phyloP scores from a whole-genome alignment of 2,888 invertebrate species.

The Drosophila planitibia region DNA sequence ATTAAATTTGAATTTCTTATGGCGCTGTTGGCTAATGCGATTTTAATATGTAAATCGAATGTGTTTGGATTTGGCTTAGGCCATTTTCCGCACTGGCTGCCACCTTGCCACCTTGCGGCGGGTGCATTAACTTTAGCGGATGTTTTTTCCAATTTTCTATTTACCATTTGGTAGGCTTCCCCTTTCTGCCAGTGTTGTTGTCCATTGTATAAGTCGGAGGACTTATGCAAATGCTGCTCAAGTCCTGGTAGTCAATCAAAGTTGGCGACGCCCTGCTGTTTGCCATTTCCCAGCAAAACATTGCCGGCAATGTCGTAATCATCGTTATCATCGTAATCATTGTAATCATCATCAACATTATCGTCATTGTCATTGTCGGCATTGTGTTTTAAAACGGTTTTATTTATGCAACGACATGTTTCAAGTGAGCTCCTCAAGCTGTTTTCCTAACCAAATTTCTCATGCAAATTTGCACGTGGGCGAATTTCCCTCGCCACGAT shows the following conservation, averaged over 20 bases:
- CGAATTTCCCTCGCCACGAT: neutral
- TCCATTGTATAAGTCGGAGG: slow-evolving; percentile 48
- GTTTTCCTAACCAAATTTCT: slow-evolving; percentile 73
- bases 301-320: neutral
- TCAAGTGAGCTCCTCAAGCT: slow-evolving; percentile 65
- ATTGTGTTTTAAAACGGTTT: slow-evolving; percentile 71
- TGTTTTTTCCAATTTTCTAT: slow-evolving; percentile 28
- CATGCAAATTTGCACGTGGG: slow-evolving; percentile 76
- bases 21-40: slow-evolving; percentile 1
- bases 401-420: slow-evolving; percentile 78
- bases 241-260: slow-evolving; percentile 62
- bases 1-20: slow-evolving; percentile 19
- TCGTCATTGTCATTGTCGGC: slow-evolving; percentile 40
- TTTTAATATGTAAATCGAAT: slow-evolving; percentile 24
- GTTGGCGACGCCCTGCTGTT: slow-evolving; percentile 40
- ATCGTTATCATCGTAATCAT: slow-evolving; percentile 11
- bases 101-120: slow-evolving; percentile 6
- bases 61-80: slow-evolving; percentile 8
- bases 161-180: neutral
- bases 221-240: slow-evolving; percentile 68
- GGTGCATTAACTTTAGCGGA: slow-evolving; percentile 12
- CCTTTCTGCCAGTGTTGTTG: slow-evolving; percentile 17
- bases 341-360: slow-evolving; percentile 21
- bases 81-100: slow-evolving; percentile 14
- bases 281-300: neutral